Base-by-base conservation (phyloP, 1,140 invertebrate species). In the Drosophila novamexicana region DNA sequence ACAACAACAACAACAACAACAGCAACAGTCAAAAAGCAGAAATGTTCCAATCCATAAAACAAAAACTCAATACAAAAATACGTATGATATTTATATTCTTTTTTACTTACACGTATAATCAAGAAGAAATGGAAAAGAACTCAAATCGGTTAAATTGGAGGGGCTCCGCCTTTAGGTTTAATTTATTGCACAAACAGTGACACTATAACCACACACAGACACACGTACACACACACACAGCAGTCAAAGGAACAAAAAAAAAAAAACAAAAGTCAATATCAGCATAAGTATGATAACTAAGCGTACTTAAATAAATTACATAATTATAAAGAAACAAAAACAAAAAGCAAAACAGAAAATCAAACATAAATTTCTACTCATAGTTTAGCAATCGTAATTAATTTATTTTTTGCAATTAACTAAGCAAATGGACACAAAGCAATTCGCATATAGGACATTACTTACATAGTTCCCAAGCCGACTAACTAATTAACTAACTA, bases 1-100 rank as follows among this genome's bases (percentile, higher is more conserved):
- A 69, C 10, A 65, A 57, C 52, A 83, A 53, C 40, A 79, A 22
- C 45, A 61, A 29, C 56, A 74, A 40, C 58, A 79, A 54, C 50
- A 50, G n/a, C 39, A 64, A 36, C 45, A 54, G 14, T 61, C 79
- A 77, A 59, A 69, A 83, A 75, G 67, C 50, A 73, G 56, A 75
- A 61, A 90, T 67, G 64, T 73, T 73, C 65, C 70, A 73, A 77
- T 53, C 64, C 61, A 77, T 49, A 66, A 70, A 69, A 76, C 36
- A 63, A 47, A 63, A 90, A 69, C 53, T 64, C 40, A 81, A 75
- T 73, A 77, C 53, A 52, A 61, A 61, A 85, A 88, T 71, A 74
- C 68, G 74, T 76, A 77, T 74, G 79, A 84, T 80, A 90, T 85
- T 81, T 88, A 68, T 91, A 92, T 92, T 85, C 89, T 92, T 92